Conservation (phyloP, 1,140 invertebrate species). For the Cataglyphis hispanica region DNA sequence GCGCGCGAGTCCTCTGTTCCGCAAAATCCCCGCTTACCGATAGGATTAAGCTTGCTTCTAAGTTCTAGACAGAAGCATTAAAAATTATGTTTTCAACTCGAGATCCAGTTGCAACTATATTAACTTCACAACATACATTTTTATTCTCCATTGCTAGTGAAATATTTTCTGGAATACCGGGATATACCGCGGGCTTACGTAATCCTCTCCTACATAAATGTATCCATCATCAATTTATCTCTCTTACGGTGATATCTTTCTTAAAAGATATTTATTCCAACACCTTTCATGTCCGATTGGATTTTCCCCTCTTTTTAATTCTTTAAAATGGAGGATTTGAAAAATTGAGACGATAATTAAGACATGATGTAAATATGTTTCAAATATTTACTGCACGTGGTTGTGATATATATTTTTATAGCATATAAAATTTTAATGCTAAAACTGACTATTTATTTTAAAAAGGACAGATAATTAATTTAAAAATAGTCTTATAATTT, state of each 20-base stretch:
- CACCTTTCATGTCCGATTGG: slow-evolving; percentile 1
- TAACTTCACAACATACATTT: slow-evolving; percentile 27
- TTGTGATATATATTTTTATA: not conserved
- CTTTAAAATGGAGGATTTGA: not conserved
- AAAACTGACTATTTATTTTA: not conserved
- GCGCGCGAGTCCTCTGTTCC: not conserved
- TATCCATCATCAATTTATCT: slow-evolving; percentile 51
- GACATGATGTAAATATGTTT: not conserved
- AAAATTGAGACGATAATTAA: slow-evolving; percentile 12
- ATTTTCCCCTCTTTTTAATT: slow-evolving; percentile 14
- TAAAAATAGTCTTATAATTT: not conserved
- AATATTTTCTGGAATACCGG: slow-evolving; percentile 6
- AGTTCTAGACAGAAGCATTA: slow-evolving; percentile 40
- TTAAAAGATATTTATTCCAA: slow-evolving; percentile 37
- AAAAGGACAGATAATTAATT: not conserved
- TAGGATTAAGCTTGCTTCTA: slow-evolving; percentile 57
- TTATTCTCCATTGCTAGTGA: slow-evolving; percentile 1
- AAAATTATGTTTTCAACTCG: slow-evolving; percentile 47
- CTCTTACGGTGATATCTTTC: slow-evolving; percentile 23
- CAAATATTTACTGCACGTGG: not conserved
- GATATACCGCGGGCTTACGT: not conserved
- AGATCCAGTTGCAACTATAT: slow-evolving; percentile 28
- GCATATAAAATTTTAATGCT: not conserved
- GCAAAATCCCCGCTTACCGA: not conserved
- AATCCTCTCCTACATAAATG: slow-evolving; percentile 5